Evolutionary conservation across 1,140 invertebrate species (phyloP).

Genomic region (Galendromus occidentalis): DNA sequence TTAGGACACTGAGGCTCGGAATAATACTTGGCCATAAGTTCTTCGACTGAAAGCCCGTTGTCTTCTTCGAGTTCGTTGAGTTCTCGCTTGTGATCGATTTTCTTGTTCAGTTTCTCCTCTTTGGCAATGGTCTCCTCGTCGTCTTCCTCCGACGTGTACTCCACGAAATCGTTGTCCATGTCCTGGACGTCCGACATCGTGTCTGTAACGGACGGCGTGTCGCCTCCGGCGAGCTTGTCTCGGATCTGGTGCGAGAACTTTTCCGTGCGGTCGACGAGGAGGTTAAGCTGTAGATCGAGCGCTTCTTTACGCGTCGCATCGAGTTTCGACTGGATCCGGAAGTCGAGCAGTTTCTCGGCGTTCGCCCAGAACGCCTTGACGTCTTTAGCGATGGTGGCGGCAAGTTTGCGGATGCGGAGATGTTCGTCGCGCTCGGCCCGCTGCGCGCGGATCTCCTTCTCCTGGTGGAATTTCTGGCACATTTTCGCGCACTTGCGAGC

Average conservation of each 20-base stretch:
- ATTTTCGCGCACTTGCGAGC: constrained; percentile 65
- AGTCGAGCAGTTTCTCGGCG: constrained; percentile 90
- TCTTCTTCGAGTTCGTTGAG: constrained; percentile 67
- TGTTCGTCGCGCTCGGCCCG: constrained; percentile 80
- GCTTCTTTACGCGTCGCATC: constrained; percentile 89
- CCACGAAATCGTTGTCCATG: constrained; percentile 17
- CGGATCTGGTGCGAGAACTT: constrained; percentile 50
- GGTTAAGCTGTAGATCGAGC: constrained; percentile 87
- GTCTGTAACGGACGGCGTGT: constrained; percentile 17
- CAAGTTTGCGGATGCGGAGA: constrained; percentile 59
- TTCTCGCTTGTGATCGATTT: constrained; percentile 44
- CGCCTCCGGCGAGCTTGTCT: constrained; percentile 31
- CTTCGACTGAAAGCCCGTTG: constrained; percentile 72
- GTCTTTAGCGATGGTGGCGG: constrained; percentile 73
- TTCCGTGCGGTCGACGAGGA: constrained; percentile 96
- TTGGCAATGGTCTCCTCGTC: constrained; percentile 91
- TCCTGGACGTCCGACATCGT: constrained; percentile 11
- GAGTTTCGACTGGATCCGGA: constrained; percentile 69
- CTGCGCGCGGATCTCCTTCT: constrained; percentile 67
- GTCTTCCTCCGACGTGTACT: constrained; percentile 40
- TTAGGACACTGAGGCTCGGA: constrained; percentile 29
- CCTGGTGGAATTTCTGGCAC: constrained; percentile 87
- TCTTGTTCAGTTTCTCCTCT: constrained; percentile 50
- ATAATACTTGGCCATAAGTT: constrained; percentile 28
- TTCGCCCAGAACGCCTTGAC: constrained; percentile 87